These are phyloP conservation scores for Epizoanthus stellaris DNA, from an alignment of 92 coral and sea anemone species.

Conservation along the genomic window DNA sequence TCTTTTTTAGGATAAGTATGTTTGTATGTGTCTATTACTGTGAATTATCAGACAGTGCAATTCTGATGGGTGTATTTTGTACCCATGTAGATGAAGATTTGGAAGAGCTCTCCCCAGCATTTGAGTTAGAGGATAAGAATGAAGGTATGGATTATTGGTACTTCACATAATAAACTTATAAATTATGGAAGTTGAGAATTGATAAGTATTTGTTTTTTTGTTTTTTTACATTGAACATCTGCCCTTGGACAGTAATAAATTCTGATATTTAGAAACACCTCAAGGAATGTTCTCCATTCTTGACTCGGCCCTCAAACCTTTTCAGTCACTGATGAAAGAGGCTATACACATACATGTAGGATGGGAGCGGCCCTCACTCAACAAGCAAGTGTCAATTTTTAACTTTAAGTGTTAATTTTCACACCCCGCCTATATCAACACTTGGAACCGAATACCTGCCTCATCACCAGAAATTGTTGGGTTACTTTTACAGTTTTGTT, in stretches of 20 bases:
- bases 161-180: neutral
- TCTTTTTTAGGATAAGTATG: too few species aligned
- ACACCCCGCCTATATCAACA: too few species aligned
- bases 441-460: too few species aligned
- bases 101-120: neutral
- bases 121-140: neutral
- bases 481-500: neutral
- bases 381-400: neutral
- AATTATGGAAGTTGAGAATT: neutral
- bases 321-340: too few species aligned
- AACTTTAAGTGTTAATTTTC: too few species aligned
- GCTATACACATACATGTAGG: too few species aligned
- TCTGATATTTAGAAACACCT: too few species aligned
- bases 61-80: neutral
- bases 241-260: too few species aligned
- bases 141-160: neutral
- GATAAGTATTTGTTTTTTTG: neutral
- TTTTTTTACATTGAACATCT: too few species aligned
- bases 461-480: too few species aligned
- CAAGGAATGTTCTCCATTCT: neutral
- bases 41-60: neutral
- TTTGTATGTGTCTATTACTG: neutral
- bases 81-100: neutral
- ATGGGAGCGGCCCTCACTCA: neutral
- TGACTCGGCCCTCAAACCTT: too few species aligned